These are phyloP conservation scores for Champsocephalus esox DNA, from an alignment of 2,797 vertebrate genomes.

Conservation along the genomic window DNA sequence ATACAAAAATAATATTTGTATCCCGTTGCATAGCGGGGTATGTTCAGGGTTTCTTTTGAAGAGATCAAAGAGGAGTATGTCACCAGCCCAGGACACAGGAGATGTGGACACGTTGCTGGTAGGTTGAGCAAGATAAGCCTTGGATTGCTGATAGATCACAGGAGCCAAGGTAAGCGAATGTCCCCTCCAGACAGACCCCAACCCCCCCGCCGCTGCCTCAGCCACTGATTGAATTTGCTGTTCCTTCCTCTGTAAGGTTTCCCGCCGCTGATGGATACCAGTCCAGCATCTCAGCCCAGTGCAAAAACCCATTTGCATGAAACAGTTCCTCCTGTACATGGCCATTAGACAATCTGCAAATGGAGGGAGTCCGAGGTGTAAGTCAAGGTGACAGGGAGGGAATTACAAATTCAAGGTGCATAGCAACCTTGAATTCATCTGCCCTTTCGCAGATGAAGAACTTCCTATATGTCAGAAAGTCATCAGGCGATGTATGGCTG, in stretches of 20 bases:
- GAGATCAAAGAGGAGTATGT: slow-evolving; percentile 62
- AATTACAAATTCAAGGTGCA: slow-evolving; percentile 55
- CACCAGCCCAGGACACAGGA: slow-evolving; percentile 27
- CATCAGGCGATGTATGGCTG: slow-evolving; percentile 40
- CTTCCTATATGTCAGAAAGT: slow-evolving; percentile 59
- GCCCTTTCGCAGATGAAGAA: slow-evolving; percentile 62
- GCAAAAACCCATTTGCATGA: slow-evolving; percentile 52
- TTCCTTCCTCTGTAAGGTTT: slow-evolving; percentile 35
- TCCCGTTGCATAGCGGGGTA: slow-evolving; percentile 8
- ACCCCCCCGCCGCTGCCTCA: slow-evolving; percentile 27
- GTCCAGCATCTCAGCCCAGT: slow-evolving; percentile 27
- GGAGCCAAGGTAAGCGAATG: slow-evolving; percentile 22
- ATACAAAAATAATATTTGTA: slow-evolving; percentile 11
- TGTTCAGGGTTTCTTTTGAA: slow-evolving; percentile 45
- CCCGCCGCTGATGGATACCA: slow-evolving; percentile 46
- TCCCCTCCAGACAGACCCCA: slow-evolving; percentile 48
- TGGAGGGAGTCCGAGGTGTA: neutral
- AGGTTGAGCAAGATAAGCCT: slow-evolving; percentile 21
- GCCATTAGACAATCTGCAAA: slow-evolving; percentile 45
- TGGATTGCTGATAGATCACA: slow-evolving; percentile 49
- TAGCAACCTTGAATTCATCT: slow-evolving; percentile 14
- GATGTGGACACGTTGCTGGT: slow-evolving; percentile 28
- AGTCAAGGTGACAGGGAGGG: slow-evolving; percentile 61
- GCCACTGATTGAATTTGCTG: slow-evolving; percentile 59
- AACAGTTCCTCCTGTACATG: slow-evolving; percentile 17